Conservation (phyloP, 2,888 invertebrate species). For the Nyleta sp. region DNA sequence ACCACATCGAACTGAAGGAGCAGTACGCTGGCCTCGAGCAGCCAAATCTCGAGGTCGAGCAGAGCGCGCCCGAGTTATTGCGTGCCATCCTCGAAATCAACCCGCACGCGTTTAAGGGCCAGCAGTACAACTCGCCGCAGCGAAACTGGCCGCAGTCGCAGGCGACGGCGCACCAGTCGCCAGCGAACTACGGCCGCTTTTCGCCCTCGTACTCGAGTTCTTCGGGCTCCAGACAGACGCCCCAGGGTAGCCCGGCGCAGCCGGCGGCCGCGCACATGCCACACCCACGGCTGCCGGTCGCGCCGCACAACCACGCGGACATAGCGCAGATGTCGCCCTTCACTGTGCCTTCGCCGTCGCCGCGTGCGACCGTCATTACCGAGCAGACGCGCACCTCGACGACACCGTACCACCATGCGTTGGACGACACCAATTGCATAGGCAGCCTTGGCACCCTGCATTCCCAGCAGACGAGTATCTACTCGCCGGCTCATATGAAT, state of each 20-base stretch:
- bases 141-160: constrained; percentile 80
- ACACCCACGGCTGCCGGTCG: constrained; percentile 80
- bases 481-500: constrained; percentile 80
- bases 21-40: constrained; percentile 90
- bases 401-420: constrained; percentile 77
- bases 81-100: background rate
- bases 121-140: constrained; percentile 83
- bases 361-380: constrained; percentile 78
- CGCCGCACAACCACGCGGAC: constrained; percentile 77
- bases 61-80: background rate
- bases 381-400: constrained; percentile 79
- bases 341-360: constrained; percentile 85
- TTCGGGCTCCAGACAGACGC: constrained; percentile 83
- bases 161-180: constrained; percentile 85
- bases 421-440: constrained; percentile 76
- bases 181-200: constrained; percentile 84
- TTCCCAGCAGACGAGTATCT: constrained; percentile 77
- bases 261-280: constrained; percentile 84
- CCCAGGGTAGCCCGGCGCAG: constrained; percentile 83
- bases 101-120: constrained; percentile 86
- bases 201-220: constrained; percentile 83
- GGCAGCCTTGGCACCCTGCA: constrained; percentile 74
- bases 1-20: constrained; percentile 95
- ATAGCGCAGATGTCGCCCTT: constrained; percentile 79
- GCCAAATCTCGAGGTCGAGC: constrained; percentile 81